A percentile compares a stretch with the other conserved stretches of the same genome.
phyloP scores from a whole-genome alignment of 2,888 invertebrate genomes.

The Heliconius sara region DNA sequence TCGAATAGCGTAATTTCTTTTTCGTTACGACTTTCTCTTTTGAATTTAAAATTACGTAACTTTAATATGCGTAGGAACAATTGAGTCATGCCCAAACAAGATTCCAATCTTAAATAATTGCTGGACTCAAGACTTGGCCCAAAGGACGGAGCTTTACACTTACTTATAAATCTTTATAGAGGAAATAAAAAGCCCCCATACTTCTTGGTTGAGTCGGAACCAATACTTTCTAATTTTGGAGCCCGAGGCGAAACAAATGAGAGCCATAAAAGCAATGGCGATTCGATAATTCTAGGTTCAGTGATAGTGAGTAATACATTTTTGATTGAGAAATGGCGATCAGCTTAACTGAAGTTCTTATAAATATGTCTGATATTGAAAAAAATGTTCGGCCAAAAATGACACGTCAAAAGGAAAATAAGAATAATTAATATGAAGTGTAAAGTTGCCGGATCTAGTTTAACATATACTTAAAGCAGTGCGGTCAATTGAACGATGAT shows the following conservation, averaged over 20 bases:
- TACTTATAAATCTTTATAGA: constrained; percentile 75
- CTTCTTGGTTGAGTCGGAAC: constrained; percentile 57
- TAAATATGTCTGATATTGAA: constrained; percentile 44
- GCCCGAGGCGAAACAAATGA: constrained; percentile 74
- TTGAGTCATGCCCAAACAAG: constrained; percentile 54
- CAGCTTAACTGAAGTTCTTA: constrained; percentile 35
- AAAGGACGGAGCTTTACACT: constrained; percentile 58
- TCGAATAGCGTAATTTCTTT: constrained; percentile 57
- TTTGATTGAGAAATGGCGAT: constrained; percentile 44
- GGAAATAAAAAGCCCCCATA: constrained; percentile 60
- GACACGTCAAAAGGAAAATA: constrained; percentile 40
- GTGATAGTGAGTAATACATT: constrained; percentile 51
- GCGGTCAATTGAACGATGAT: constrained; percentile 59
- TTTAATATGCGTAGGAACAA: constrained; percentile 53
- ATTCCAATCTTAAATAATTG: constrained; percentile 67
- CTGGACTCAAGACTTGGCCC: constrained; percentile 56
- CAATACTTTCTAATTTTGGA: constrained; percentile 80
- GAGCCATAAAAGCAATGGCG: constrained; percentile 68
- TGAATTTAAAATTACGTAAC: constrained; percentile 55
- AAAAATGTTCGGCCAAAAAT: constrained; percentile 30
- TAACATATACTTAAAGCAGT: constrained; percentile 60
- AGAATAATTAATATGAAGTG: constrained; percentile 47
- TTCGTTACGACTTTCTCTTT: constrained; percentile 66
- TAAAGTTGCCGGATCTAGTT: constrained; percentile 58
- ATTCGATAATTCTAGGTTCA: constrained; percentile 58